Base-by-base conservation (phyloP, 1,140 invertebrate genomes). In the Monochamus saltuarius region DNA sequence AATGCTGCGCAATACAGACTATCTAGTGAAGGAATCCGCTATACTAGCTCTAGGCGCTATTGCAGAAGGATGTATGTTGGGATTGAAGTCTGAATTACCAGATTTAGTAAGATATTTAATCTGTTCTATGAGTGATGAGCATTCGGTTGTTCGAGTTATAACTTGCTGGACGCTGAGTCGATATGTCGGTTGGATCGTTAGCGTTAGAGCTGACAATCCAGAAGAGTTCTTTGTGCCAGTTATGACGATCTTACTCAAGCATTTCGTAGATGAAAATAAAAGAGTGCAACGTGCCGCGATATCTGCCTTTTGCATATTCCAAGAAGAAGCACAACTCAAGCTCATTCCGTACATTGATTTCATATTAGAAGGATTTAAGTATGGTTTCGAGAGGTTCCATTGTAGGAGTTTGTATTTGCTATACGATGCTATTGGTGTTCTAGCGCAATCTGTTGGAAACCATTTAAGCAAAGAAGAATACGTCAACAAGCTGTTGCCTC, bases 81-180 rank as follows among this genome's bases (percentile, higher is more conserved):
- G 97, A 56, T 97, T 99, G 90, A 88, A 94, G 46, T 91, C 90
- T 13, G 95, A 99, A 79, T 81, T 99, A 64, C 89, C 92, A 2
- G 94, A 98, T 77, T 82, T 99, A 4, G 92, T 99, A 67, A 95
- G 96, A 1, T 99, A 95, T 79, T 82, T 99, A 43, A 95, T 99
- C 51, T 85, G 83, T 52, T 95, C 92, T 75, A 81, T 99, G 65
- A 86, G 87, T 14, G 95, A 99, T 77, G 92, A 93, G 73, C 97
- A 99, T 80, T 94, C 97, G 0, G 80, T 99, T 16, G 95, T 99
- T 34, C 83, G 97, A 47, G 95, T 96, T 36, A 99, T 99, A 65
- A 98, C 97, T 1, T 99, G 97, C 78, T 99, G 97, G 97, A 99
- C 97, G 0, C 80, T 99, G 3, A 97, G 93, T 67, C 85, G 97